Conservation (phyloP, 2,888 invertebrate species). For the Mycalesis mineus region DNA sequence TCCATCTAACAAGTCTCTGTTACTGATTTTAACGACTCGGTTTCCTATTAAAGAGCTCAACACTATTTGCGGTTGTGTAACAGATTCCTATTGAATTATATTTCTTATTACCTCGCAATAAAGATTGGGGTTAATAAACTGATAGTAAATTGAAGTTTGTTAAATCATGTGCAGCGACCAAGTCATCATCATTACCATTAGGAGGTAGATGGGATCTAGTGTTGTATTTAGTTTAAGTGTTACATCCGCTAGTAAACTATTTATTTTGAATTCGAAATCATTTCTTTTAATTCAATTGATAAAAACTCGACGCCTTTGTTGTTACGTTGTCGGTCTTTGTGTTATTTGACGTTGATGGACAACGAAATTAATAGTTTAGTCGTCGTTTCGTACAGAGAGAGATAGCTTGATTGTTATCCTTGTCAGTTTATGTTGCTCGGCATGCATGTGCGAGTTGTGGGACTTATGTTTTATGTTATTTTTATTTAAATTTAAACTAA, state of each 20-base stretch:
- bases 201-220: constrained; percentile 27
- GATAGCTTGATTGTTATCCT: too few relatives aligned
- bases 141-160: constrained; percentile 17
- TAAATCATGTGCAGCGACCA: constrained; percentile 23
- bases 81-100: constrained; percentile 14
- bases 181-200: constrained; percentile 39
- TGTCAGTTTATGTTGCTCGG: too few relatives aligned
- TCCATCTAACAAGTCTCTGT: constrained; percentile 20
- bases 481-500: too few relatives aligned
- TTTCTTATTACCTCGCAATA: constrained; percentile 14
- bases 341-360: constrained; percentile 29
- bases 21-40: constrained; percentile 32
- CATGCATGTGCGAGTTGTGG: too few relatives aligned
- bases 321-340: constrained; percentile 17
- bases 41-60: constrained; percentile 29
- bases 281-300: constrained; percentile 9
- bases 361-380: constrained; percentile 21
- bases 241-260: constrained; percentile 34
- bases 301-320: constrained; percentile 7
- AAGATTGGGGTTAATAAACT: constrained; percentile 11
- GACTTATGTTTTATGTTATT: neutral
- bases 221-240: constrained; percentile 36
- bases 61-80: constrained; percentile 4
- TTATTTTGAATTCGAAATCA: constrained; percentile 29
- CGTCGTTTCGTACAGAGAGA: neutral